A percentile compares a stretch with the other conserved stretches of the same genome.
These are phyloP conservation scores for Siniperca knerii DNA, from an alignment of 2,113 vertebrate species.

Conservation along the genomic window DNA sequence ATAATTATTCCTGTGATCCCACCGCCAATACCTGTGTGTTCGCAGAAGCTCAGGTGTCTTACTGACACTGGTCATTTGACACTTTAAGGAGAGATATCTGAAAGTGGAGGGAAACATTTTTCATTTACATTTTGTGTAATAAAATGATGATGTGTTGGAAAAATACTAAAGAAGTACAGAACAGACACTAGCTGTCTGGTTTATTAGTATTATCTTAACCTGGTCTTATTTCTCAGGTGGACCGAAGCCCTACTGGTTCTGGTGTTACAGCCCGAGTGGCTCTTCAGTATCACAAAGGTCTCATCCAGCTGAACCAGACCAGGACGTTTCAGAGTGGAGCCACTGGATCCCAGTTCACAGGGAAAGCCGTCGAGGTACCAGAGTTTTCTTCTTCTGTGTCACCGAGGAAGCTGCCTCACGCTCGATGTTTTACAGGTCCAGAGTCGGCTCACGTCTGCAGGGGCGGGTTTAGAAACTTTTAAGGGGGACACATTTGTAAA, in stretches of 20 bases:
- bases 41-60: constrained; percentile 93
- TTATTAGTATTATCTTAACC: neutral
- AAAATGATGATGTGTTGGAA: neutral
- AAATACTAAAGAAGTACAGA: neutral
- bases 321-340: constrained; percentile 91
- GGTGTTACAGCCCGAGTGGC: constrained; percentile 96
- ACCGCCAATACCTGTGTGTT: constrained; percentile 96
- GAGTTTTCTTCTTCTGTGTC: neutral
- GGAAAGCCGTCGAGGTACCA: constrained; percentile 89
- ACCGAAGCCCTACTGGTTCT: constrained; percentile 94
- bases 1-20: constrained; percentile 87
- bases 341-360: constrained; percentile 91
- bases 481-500: too few species aligned
- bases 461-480: too few species aligned
- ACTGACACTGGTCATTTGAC: neutral
- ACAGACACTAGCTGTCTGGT: neutral
- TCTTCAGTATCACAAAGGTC: constrained; percentile 92
- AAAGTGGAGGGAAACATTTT: neutral
- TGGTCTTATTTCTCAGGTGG: constrained; percentile 84
- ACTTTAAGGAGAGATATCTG: neutral
- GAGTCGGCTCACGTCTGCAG: too few species aligned
- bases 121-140: too few species aligned
- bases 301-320: constrained; percentile 88
- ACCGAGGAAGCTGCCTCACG: too few species aligned
- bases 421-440: too few species aligned